Evolutionary conservation across 2,113 vertebrate genomes (phyloP).

Genomic region (Hyperopisus bebe): DNA sequence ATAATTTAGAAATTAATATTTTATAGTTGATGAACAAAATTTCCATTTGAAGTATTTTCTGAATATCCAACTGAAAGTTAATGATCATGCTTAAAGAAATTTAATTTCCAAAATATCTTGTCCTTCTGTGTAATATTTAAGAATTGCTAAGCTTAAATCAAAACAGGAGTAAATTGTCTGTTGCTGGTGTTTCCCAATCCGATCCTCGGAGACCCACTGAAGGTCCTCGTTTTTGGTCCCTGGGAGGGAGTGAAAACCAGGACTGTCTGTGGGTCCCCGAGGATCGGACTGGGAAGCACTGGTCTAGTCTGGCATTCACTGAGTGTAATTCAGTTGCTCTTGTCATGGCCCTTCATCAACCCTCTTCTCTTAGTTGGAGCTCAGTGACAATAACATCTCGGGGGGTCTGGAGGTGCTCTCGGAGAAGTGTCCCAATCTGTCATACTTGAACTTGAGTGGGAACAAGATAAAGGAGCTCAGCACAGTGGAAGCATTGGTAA

Average conservation of each 20-base stretch:
- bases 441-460: conserved; percentile 73
- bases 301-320: not conserved
- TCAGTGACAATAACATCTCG: conserved; percentile 72
- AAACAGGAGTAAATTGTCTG: not conserved
- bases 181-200: not conserved
- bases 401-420: conserved; percentile 68
- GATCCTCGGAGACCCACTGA: not conserved
- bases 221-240: not conserved
- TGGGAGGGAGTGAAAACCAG: not conserved
- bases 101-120: not conserved
- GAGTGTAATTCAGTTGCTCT: not conserved
- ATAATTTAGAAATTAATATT: not conserved
- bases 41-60: not conserved
- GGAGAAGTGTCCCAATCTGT: conserved; percentile 70
- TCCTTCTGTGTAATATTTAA: not conserved
- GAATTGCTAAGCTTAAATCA: not conserved
- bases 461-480: conserved; percentile 79
- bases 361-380: conserved; percentile 59
- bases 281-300: not conserved
- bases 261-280: not conserved
- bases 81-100: not conserved
- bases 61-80: not conserved
- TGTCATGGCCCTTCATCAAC: not conserved
- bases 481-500: conserved; percentile 70
- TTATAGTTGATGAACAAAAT: not conserved